These are phyloP conservation scores for Yponomeuta plumbellus DNA, from an alignment of 2,888 invertebrate species.

Conservation along the genomic window DNA sequence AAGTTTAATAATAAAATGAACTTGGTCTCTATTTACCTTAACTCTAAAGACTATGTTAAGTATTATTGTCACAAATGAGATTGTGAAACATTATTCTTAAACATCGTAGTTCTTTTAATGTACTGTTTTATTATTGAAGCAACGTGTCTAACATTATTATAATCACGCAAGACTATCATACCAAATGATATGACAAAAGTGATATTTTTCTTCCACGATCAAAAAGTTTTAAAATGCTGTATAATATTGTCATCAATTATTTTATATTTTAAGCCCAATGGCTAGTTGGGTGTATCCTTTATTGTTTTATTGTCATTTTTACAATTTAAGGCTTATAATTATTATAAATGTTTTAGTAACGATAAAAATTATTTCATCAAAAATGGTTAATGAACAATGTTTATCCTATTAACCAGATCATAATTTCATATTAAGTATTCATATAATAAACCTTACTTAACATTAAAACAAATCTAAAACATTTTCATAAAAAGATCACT, in stretches of 20 bases:
- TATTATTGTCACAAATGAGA: background rate
- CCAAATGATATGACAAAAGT: conserved; percentile 51
- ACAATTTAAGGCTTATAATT: conserved; percentile 7
- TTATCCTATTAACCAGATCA: background rate
- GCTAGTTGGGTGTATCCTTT: background rate
- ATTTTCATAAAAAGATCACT: conserved; percentile 50
- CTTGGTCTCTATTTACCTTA: background rate
- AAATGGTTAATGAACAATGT: background rate
- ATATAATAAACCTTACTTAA: background rate
- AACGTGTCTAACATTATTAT: background rate
- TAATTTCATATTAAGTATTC: background rate
- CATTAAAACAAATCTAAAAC: conserved; percentile 29
- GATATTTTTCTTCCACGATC: conserved; percentile 35
- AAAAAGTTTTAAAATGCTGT: background rate
- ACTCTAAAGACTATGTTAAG: too few species aligned
- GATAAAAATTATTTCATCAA: conserved; percentile 5
- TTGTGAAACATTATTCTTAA: too few species aligned
- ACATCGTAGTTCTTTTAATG: background rate
- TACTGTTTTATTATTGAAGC: background rate
- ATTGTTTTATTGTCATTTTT: conserved; percentile 14
- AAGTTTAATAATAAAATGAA: background rate
- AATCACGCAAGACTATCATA: conserved; percentile 1
- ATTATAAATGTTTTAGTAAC: background rate
- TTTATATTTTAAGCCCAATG: background rate
- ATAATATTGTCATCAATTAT: background rate